Evolutionary conservation across 1,140 invertebrate genomes (phyloP).

Genomic region (Vanessa atalanta): DNA sequence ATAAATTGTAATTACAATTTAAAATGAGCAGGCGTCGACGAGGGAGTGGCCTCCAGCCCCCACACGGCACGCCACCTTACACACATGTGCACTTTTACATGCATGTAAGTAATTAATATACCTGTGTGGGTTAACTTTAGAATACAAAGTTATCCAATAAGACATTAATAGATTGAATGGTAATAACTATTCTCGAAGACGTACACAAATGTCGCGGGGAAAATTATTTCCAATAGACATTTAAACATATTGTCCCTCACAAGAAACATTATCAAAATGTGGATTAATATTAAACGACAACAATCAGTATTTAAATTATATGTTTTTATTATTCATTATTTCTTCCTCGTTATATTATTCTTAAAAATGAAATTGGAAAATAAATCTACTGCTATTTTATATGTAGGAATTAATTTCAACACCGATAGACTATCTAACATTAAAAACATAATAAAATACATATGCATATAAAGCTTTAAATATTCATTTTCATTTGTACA

Average conservation of each 20-base stretch:
- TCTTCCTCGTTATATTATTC: not conserved
- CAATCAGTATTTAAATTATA: too few relatives aligned
- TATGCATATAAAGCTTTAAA: conserved; percentile 9
- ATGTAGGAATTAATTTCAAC: conserved; percentile 23
- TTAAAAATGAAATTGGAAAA: conserved; percentile 15
- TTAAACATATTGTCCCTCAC: too few relatives aligned
- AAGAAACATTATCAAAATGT: too few relatives aligned
- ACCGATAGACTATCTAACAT: conserved; percentile 30
- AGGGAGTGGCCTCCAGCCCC: conserved; percentile 70
- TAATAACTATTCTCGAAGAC: conserved; percentile 17
- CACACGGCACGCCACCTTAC: conserved; percentile 66
- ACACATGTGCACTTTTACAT: conserved; percentile 73
- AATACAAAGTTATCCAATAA: conserved; percentile 40
- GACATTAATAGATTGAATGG: conserved; percentile 36
- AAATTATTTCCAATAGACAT: not conserved
- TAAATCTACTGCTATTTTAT: not conserved
- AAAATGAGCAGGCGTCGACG: conserved; percentile 79
- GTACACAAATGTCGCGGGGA: not conserved
- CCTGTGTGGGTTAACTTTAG: conserved; percentile 52
- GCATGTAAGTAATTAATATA: conserved; percentile 65
- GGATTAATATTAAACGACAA: too few relatives aligned
- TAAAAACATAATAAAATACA: conserved; percentile 33
- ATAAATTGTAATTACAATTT: conserved; percentile 81
- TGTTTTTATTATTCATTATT: not conserved
- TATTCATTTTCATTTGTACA: conserved; percentile 37